These are phyloP conservation scores for Stictonetta naevosa DNA, from an alignment of 2,113 vertebrate genomes.

Conservation along the genomic window DNA sequence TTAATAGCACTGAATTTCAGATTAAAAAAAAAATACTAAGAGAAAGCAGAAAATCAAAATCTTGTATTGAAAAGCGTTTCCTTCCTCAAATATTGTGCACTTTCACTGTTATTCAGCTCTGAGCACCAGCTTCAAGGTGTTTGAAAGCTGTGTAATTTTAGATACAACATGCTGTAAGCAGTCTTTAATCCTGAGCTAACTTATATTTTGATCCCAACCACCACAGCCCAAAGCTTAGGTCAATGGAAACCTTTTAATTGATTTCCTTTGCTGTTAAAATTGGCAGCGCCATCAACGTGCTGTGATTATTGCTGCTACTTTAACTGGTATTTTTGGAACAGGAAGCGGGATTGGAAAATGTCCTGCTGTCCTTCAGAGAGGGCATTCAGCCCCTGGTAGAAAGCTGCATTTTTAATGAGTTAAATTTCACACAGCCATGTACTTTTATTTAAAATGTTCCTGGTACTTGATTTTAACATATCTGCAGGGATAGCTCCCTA, in stretches of 20 bases:
- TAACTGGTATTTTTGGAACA: neutral
- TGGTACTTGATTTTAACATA: neutral
- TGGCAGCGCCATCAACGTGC: neutral
- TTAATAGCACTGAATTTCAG: neutral
- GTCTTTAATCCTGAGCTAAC: neutral
- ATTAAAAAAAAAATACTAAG: neutral
- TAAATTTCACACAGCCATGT: neutral
- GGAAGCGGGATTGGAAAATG: neutral
- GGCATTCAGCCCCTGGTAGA: neutral
- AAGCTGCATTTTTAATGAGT: neutral
- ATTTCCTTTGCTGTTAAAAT: neutral
- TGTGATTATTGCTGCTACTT: neutral
- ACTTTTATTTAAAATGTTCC: neutral
- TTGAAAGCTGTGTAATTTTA: neutral
- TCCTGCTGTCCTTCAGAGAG: neutral
- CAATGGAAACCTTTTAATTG: constrained; percentile 10
- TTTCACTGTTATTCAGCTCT: neutral
- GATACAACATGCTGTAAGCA: neutral
- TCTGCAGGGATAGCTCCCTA: neutral
- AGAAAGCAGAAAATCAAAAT: neutral
- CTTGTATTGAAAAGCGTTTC: neutral
- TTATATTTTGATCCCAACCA: neutral
- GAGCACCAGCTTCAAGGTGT: neutral
- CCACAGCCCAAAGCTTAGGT: neutral
- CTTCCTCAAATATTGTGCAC: neutral